Conservation (phyloP, 2,797 vertebrate genomes). For the Leptodactylus fallax region DNA sequence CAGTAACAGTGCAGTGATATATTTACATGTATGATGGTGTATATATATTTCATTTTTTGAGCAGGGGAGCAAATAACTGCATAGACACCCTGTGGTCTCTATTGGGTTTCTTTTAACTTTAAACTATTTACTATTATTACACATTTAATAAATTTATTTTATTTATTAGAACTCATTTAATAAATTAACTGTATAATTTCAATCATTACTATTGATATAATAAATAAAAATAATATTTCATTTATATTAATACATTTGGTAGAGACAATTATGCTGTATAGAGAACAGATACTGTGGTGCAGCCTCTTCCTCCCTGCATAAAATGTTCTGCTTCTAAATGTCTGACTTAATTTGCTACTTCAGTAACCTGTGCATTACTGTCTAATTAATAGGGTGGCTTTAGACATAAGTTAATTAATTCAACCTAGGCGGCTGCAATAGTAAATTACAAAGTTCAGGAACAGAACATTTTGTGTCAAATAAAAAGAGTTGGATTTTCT, state of each 20-base stretch:
- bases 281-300: neutral
- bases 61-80: no score
- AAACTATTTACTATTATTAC: no score
- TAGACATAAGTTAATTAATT: conserved; percentile 6
- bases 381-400: neutral
- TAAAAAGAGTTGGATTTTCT: neutral
- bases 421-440: neutral
- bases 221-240: no score
- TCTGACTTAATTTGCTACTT: neutral
- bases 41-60: no score
- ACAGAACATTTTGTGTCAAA: neutral
- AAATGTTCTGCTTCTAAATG: neutral
- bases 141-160: no score
- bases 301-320: neutral
- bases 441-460: neutral
- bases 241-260: neutral
- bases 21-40: no score
- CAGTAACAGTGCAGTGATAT: no score
- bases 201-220: no score
- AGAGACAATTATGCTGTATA: neutral
- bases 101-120: no score
- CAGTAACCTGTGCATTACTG: neutral
- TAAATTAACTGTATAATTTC: no score
- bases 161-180: no score
- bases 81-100: no score